Percentiles rank a stretch among this genome's conserved stretches.
phyloP scores from a whole-genome alignment of 2,797 vertebrate genomes.

The Lagorchestes hirsutus region DNA sequence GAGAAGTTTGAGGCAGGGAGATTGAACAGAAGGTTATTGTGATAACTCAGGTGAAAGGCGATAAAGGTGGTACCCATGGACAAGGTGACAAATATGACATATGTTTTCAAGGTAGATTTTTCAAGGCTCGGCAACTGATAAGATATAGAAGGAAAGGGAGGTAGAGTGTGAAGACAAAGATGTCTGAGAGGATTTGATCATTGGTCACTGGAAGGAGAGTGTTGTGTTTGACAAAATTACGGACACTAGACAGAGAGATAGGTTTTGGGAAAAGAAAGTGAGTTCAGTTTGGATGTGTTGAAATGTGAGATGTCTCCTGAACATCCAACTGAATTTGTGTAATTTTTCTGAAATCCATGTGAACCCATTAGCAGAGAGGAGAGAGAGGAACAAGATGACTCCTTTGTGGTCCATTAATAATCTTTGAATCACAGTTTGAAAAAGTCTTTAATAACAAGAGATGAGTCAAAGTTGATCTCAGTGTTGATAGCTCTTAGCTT shows the following conservation, averaged over 20 bases:
- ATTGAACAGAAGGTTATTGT: too few relatives aligned
- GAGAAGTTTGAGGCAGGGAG: too few relatives aligned
- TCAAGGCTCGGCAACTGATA: too few relatives aligned
- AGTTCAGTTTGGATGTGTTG: background rate
- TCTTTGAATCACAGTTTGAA: constrained; percentile 10
- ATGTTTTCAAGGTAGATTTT: too few relatives aligned
- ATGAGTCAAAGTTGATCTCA: background rate
- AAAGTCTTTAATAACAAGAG: background rate
- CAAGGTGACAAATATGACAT: too few relatives aligned
- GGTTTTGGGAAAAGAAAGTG: background rate
- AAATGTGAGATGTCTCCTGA: background rate
- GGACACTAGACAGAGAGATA: background rate
- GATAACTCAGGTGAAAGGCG: too few relatives aligned
- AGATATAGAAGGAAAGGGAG: too few relatives aligned
- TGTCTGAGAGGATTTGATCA: background rate
- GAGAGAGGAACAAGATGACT: background rate
- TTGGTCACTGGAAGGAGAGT: background rate
- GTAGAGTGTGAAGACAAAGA: too few relatives aligned
- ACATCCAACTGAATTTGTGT: background rate
- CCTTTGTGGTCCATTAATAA: background rate
- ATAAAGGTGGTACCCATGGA: too few relatives aligned
- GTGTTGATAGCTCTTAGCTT: background rate
- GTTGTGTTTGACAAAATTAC: background rate
- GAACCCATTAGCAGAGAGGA: background rate
- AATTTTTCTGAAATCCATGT: background rate